These are phyloP conservation scores for Tauraco hartlaubi DNA, from an alignment of 2,797 vertebrate genomes.

Conservation along the genomic window DNA sequence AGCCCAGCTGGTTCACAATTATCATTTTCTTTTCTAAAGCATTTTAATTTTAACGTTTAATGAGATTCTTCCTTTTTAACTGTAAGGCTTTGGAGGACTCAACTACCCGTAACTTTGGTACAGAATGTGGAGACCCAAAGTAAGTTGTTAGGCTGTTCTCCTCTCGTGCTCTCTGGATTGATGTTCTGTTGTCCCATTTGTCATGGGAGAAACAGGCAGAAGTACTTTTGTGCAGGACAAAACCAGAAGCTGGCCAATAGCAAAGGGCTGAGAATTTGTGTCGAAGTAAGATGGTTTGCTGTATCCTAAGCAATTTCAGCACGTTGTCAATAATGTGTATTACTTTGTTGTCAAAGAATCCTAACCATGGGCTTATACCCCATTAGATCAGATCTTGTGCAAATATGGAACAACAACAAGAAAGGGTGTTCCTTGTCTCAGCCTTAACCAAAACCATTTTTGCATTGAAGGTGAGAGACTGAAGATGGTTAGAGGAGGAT, in stretches of 20 bases:
- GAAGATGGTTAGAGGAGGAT: background rate
- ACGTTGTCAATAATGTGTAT: background rate
- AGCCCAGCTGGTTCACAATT: conserved; percentile 37
- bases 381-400: background rate
- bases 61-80: conserved; percentile 12
- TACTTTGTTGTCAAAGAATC: background rate
- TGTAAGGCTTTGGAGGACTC: background rate
- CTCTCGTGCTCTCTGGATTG: background rate
- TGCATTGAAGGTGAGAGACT: background rate
- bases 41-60: conserved; percentile 33
- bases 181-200: background rate
- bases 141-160: background rate
- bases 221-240: background rate
- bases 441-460: background rate
- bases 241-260: background rate
- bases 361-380: background rate
- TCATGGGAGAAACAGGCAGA: background rate
- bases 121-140: background rate
- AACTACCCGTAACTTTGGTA: background rate
- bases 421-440: background rate
- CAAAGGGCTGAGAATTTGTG: background rate
- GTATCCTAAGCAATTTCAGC: background rate
- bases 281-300: background rate
- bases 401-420: background rate
- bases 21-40: conserved; percentile 34